Base-by-base conservation (phyloP, 2,888 invertebrate species). In the Yponomeuta plumbellus region DNA sequence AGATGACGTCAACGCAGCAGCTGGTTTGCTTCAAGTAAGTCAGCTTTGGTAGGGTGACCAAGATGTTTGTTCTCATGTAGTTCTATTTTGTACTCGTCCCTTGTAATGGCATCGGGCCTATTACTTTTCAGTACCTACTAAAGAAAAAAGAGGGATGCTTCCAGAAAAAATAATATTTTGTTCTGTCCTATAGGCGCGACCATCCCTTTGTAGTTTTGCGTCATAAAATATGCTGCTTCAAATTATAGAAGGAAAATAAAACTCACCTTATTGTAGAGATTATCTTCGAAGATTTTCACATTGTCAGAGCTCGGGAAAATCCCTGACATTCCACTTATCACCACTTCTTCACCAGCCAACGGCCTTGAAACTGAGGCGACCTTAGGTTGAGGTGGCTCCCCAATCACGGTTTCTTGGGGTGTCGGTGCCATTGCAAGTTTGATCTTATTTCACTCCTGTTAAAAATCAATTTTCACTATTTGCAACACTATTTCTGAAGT, bases 241-340 rank as follows among this genome's bases (percentile, higher is more conserved):
- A 34, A 34, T 6, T 34, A 34, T 4, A 52, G 8, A 5, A 58
- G 6, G 11, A 58, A 22, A 13, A 59, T 3, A 11, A 34, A 63
- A 67, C 67, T 76, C 73, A 92, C 92, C 86, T 92, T 89, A 71
- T 93, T 92, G 57, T 92, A 92, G 8, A 95, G 87, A 78, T 94
- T 92, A 63, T 94, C 86, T 71, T 81, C 83, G 67, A 95, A 94
- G 77, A 94, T 93, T 57, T 86, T 79, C 58, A 94, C 86, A 77
- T 92, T 94, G 64, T 92, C 89, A 0, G 94, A 94, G 73, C 93
- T 93, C 1, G 96, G 95, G 73, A 94, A 94, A 69, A 93, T 80
- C 23, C 93, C 93, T 0, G 93, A 80, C 75, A 94, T 92, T 44
- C 94, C 94, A 66, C 89, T 86, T 64, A 94, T 92, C 11, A 93